Evolutionary conservation across 2,888 invertebrate genomes (phyloP).

Genomic region (Ophion ventricosus): DNA sequence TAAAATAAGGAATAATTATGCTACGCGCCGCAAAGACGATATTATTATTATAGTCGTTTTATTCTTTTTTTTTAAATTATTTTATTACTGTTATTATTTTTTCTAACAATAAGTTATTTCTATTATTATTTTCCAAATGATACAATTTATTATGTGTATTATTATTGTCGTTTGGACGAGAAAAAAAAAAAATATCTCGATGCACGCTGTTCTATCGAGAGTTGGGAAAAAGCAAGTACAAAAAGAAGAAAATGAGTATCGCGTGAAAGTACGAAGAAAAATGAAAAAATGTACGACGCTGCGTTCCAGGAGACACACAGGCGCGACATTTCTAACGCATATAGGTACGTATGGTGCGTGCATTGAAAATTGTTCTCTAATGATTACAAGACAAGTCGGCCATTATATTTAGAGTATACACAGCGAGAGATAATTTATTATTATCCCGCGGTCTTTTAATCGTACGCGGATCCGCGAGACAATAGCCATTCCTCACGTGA

Average conservation of each 20-base stretch:
- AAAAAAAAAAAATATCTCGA: conserved; percentile 2
- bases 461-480: conserved; percentile 72
- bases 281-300: not conserved
- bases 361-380: conserved; percentile 35
- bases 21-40: not conserved
- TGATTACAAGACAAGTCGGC: conserved; percentile 34
- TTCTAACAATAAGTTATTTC: not conserved
- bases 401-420: conserved; percentile 6
- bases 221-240: conserved; percentile 23
- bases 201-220: conserved; percentile 14
- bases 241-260: not conserved
- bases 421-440: conserved; percentile 21
- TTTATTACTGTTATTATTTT: too few species aligned
- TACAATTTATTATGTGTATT: not conserved
- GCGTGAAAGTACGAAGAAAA: conserved; percentile 51
- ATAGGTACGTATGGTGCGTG: conserved; percentile 56
- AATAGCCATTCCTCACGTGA: conserved; percentile 77
- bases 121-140: too few species aligned
- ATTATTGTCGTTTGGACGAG: conserved; percentile 14
- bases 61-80: too few species aligned
- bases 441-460: conserved; percentile 60
- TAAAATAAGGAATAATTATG: not conserved
- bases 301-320: not conserved
- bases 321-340: conserved; percentile 43
- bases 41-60: not conserved